These are phyloP conservation scores for Doris montereyensis DNA, from an alignment of 2,888 invertebrate species.

Conservation along the genomic window DNA sequence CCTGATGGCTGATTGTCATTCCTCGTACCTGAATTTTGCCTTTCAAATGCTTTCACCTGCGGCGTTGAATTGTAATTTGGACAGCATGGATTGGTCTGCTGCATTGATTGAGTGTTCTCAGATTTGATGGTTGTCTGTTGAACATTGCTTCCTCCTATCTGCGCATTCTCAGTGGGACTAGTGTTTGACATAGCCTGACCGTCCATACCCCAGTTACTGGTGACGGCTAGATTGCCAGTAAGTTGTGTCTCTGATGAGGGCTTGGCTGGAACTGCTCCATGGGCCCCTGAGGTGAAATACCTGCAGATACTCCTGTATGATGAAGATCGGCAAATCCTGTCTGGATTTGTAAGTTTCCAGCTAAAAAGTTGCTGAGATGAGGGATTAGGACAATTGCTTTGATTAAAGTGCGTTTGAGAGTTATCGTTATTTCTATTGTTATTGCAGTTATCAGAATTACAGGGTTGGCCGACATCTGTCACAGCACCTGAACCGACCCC, in stretches of 20 bases:
- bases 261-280: conserved; percentile 24
- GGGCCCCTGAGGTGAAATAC: background rate
- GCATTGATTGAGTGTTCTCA: too few species aligned
- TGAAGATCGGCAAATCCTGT: conserved; percentile 44
- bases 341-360: conserved; percentile 45
- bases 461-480: background rate
- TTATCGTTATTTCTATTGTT: background rate
- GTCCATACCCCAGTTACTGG: too few species aligned
- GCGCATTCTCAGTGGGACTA: too few species aligned
- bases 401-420: background rate
- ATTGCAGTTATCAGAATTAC: background rate
- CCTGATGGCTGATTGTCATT: background rate
- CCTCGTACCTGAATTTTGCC: conserved; percentile 9
- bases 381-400: background rate
- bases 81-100: too few species aligned
- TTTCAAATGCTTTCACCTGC: background rate
- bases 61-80: background rate
- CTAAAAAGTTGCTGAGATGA: background rate
- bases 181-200: too few species aligned
- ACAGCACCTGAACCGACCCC: background rate
- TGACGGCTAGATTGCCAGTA: too few species aligned
- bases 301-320: background rate
- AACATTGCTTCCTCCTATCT: too few species aligned
- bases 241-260: too few species aligned
- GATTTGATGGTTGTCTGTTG: too few species aligned